phyloP scores from a whole-genome alignment of 2,888 invertebrate species.

The Orthosia gracilis region DNA sequence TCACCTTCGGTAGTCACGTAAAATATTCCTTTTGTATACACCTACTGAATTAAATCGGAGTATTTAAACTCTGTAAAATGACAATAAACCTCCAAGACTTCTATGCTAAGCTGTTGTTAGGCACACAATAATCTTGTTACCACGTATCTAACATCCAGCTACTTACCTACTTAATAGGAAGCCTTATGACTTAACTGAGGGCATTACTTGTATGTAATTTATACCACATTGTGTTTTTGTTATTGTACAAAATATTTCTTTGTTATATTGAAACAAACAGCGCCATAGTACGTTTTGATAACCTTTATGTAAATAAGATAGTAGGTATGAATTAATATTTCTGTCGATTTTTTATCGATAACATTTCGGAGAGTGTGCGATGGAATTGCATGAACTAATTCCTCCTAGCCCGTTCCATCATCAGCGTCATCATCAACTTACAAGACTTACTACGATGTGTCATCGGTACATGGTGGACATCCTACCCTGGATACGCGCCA shows the following conservation, averaged over 20 bases:
- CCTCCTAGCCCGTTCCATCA: no score
- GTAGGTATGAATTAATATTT: background rate
- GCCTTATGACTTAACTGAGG: slow-evolving; percentile 19
- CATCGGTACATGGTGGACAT: no score
- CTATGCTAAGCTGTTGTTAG: slow-evolving; percentile 2
- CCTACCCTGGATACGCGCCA: no score
- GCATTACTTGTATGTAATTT: slow-evolving; percentile 2
- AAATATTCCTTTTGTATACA: no score
- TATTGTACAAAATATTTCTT: slow-evolving; percentile 24
- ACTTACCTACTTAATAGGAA: slow-evolving; percentile 11
- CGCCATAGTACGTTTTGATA: slow-evolving; percentile 9
- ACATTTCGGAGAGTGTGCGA: no score
- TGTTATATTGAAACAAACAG: slow-evolving; percentile 30
- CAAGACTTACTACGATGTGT: no score
- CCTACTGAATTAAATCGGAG: no score
- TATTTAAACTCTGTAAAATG: background rate
- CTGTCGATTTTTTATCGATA: no score
- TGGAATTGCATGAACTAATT: no score
- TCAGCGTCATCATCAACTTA: no score
- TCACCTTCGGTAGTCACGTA: no score
- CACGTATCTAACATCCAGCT: background rate
- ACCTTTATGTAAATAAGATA: slow-evolving; percentile 4
- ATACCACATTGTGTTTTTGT: slow-evolving; percentile 9
- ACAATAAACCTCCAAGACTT: slow-evolving; percentile 11
- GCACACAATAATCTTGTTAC: slow-evolving; percentile 31